Base-by-base conservation (phyloP, 2,113 vertebrate genomes). In the Microcebus jonahi region DNA sequence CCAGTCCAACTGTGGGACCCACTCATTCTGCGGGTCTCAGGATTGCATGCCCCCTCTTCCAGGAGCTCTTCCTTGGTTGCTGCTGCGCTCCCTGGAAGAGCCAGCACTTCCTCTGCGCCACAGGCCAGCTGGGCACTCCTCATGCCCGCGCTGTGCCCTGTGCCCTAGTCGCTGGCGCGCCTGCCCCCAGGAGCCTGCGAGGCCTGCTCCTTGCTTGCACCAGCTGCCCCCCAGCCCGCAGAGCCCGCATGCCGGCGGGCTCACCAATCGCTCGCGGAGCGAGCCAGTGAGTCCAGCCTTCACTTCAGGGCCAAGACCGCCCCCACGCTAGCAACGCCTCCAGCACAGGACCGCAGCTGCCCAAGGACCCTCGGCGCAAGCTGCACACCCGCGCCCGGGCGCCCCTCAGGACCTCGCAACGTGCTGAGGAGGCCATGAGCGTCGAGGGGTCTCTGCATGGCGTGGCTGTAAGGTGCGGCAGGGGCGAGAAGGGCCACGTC, bases 351-450 rank as follows among this genome's bases (percentile, higher is more conserved):
- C 42, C 65, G 45, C 45, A 83, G 45, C 53, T 70, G 12, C 27
- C 71, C 42, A 42, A 88, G 81, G 79, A 80, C 88, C 36, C 48
- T 29, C 71, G 21, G 20, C 4, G 5, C 12, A 25, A 27, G n/a
- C 53, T 39, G 48, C 21, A 13, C 0, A 31, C 17, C 61, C 25
- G 0, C 2, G 1, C 36, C 65, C 1, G 0, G 61, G 61, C 8
- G 53, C 59, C 6, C 75, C 67, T 27, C 15, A 6, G 11, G 36
- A 27, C 57, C 84, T 31, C 5, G 53, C 17, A 59, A 79, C 61
- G 15, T 1, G 11, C 17, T 36, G 34, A 39, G 71, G 18, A 63
- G 73, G 53, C 59, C 29, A 3, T 2, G 42, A 75, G 79, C 36
- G 27, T 12, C 0, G 25, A 94, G 57, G 45, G 88, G 53, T 20